Percentiles rank a stretch among this genome's conserved stretches.
Conservation (phyloP, 2,797 vertebrate genomes). For the Zenarchopterus dispar region DNA sequence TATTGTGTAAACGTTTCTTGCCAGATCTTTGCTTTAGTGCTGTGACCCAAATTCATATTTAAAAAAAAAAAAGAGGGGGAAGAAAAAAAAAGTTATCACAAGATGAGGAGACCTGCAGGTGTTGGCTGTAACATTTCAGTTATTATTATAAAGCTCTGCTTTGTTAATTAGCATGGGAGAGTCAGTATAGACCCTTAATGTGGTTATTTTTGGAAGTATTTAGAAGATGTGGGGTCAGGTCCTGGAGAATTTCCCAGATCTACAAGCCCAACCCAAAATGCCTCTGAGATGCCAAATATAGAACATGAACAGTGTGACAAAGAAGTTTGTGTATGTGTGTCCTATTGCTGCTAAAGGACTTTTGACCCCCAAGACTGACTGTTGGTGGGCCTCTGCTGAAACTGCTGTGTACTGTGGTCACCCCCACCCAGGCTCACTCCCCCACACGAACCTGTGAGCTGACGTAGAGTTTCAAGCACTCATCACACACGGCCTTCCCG, state of each 20-base stretch:
- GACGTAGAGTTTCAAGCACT: constrained; percentile 94
- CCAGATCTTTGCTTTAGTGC: constrained; percentile 15
- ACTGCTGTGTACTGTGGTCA: constrained; percentile 6
- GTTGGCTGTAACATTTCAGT: constrained; percentile 3
- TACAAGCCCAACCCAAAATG: constrained; percentile 2
- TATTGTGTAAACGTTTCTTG: constrained; percentile 25
- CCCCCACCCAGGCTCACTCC: no score
- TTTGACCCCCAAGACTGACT: no score
- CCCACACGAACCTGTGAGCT: constrained; percentile 87
- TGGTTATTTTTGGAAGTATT: constrained; percentile 1
- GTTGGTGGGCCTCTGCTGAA: no score
- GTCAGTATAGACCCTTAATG: not conserved
- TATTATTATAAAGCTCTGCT: not conserved
- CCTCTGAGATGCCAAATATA: constrained; percentile 21
- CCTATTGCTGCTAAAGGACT: no score
- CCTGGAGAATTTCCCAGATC: constrained; percentile 10
- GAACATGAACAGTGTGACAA: constrained; percentile 11
- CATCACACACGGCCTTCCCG: constrained; percentile 93
- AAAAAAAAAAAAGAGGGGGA: constrained; percentile 7
- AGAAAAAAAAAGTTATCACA: constrained; percentile 11
- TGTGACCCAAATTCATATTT: constrained; percentile 50
- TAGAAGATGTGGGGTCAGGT: constrained; percentile 11
- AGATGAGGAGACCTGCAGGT: constrained; percentile 37
- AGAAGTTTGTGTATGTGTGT: constrained; percentile 7
- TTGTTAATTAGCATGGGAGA: not conserved